A percentile compares a stretch with the other conserved stretches of the same genome.
These are phyloP conservation scores for Paramuricea clavata DNA, from an alignment of 92 coral and sea anemone genomes.

Conservation along the genomic window DNA sequence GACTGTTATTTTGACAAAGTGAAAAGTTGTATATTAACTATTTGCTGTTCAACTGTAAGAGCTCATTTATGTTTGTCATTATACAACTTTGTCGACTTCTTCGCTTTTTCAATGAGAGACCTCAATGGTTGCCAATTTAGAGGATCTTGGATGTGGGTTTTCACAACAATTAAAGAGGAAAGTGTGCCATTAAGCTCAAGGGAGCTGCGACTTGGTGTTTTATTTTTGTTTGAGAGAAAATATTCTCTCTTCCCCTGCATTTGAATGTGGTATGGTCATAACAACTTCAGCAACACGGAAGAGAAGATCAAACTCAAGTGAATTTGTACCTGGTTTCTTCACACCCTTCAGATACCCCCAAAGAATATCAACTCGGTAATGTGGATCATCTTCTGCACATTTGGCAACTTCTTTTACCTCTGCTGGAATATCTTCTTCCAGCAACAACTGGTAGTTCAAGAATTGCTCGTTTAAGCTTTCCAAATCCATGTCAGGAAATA, in stretches of 20 bases:
- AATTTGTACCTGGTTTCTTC: neutral
- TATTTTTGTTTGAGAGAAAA: constrained; percentile 48
- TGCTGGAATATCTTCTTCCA: constrained; percentile 41
- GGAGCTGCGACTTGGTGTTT: constrained; percentile 35
- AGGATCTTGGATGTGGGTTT: constrained; percentile 50
- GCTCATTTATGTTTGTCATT: constrained; percentile 19
- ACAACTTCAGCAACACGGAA: constrained; percentile 41
- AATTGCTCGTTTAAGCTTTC: constrained; percentile 50
- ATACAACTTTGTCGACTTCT: constrained; percentile 40
- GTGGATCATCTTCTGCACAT: constrained; percentile 20
- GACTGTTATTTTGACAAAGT: neutral
- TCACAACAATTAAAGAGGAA: constrained; percentile 37
- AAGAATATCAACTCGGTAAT: constrained; percentile 51
- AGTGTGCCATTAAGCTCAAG: constrained; percentile 34
- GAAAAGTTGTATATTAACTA: neutral
- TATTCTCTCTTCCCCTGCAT: constrained; percentile 48
- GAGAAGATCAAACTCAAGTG: constrained; percentile 26
- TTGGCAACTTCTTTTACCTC: constrained; percentile 31
- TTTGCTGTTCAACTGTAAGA: neutral
- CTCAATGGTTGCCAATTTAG: constrained; percentile 47
- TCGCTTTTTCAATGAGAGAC: constrained; percentile 37
- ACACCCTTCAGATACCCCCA: constrained; percentile 36
- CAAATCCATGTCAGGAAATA: constrained; percentile 35
- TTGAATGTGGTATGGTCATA: constrained; percentile 42
- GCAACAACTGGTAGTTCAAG: constrained; percentile 50